Evolutionary conservation across 1,140 invertebrate species (phyloP).

Genomic region (Drosophila orosa): DNA sequence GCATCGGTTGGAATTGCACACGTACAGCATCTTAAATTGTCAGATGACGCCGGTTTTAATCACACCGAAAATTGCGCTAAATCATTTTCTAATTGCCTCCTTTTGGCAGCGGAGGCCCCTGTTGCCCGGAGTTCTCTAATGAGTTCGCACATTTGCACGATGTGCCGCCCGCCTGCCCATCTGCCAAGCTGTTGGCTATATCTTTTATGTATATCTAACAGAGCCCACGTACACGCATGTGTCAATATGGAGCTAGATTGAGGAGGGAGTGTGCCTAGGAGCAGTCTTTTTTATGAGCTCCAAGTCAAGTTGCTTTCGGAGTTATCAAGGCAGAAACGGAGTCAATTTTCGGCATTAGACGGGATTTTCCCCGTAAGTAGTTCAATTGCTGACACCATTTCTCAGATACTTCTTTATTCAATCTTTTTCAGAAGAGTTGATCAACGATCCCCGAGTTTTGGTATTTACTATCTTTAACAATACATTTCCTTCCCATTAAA

Average conservation of each 20-base stretch:
- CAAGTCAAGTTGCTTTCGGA: constrained; percentile 16
- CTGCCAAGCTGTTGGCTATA: constrained; percentile 34
- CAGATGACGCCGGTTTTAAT: constrained; percentile 60
- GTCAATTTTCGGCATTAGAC: constrained; percentile 9
- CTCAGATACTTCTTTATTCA: neutral
- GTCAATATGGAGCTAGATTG: constrained; percentile 45
- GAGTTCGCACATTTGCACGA: constrained; percentile 68
- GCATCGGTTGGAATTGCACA: constrained; percentile 21
- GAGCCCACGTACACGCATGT: constrained; percentile 34
- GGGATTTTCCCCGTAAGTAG: neutral
- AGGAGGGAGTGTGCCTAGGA: neutral
- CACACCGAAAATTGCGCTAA: constrained; percentile 68
- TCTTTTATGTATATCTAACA: constrained; percentile 45
- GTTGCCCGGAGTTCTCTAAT: constrained; percentile 42
- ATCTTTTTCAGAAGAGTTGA: neutral
- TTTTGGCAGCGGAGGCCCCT: constrained; percentile 17
- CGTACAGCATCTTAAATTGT: constrained; percentile 36
- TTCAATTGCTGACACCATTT: neutral
- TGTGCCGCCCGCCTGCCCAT: constrained; percentile 40
- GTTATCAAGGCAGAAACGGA: constrained; percentile 24
- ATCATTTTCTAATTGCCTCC: constrained; percentile 76
- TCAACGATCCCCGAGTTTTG: neutral
- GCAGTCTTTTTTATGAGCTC: constrained; percentile 18
- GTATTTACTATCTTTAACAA: neutral
- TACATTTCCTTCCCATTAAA: neutral